These are phyloP conservation scores for Stegodyphus mimosarum DNA, from an alignment of 1,140 invertebrate species.

Conservation along the genomic window DNA sequence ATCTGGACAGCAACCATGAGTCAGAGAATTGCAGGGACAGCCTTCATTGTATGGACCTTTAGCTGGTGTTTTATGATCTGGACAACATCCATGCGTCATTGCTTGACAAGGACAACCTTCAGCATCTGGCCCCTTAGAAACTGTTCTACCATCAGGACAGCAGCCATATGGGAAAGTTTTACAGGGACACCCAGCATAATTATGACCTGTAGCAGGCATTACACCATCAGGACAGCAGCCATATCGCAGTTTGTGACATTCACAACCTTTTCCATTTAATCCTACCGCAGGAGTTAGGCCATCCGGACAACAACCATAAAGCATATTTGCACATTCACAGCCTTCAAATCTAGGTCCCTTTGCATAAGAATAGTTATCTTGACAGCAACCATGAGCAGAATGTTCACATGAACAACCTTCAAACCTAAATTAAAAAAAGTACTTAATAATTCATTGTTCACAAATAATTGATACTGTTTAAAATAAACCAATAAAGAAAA, in stretches of 20 bases:
- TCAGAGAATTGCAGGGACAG: constrained; percentile 75
- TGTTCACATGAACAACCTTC: constrained; percentile 83
- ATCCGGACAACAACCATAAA: constrained; percentile 86
- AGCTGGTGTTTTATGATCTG: constrained; percentile 85
- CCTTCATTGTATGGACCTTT: constrained; percentile 76
- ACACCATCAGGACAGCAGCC: constrained; percentile 88
- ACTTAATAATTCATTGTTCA: not conserved
- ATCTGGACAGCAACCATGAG: constrained; percentile 84
- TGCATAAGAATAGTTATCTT: constrained; percentile 76
- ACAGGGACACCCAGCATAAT: constrained; percentile 32
- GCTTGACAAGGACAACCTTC: constrained; percentile 56
- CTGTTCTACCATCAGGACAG: constrained; percentile 79
- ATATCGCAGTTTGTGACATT: constrained; percentile 76
- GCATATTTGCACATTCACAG: constrained; percentile 66
- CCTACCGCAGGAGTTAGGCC: constrained; percentile 84
- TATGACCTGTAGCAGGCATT: constrained; percentile 74
- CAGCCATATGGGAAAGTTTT: constrained; percentile 75
- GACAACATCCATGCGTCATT: constrained; percentile 77
- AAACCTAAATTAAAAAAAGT: constrained; percentile 7
- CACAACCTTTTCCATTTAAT: constrained; percentile 66
- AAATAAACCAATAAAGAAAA: too few relatives aligned
- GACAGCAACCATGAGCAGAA: constrained; percentile 81
- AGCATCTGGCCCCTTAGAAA: constrained; percentile 62
- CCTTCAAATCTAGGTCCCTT: constrained; percentile 73
- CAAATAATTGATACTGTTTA: too few relatives aligned